Conservation (phyloP, 2,888 invertebrate species). For the Busseola fusca region DNA sequence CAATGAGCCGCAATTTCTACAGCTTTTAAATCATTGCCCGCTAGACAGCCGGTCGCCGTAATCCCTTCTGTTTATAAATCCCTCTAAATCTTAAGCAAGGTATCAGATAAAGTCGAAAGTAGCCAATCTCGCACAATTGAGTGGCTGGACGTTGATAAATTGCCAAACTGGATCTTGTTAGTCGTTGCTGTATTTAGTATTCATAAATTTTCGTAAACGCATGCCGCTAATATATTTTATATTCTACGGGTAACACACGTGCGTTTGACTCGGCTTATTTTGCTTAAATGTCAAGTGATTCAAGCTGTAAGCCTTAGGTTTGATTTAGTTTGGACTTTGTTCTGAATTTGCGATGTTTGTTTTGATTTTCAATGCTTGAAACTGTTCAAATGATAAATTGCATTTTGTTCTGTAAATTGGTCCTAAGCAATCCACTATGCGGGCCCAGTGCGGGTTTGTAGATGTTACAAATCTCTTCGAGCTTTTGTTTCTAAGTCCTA, state of each 20-base stretch:
- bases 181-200: slow-evolving; percentile 62
- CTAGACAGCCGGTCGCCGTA: slow-evolving; percentile 63
- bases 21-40: slow-evolving; percentile 60
- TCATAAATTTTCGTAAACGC: slow-evolving; percentile 66
- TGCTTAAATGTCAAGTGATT: slow-evolving; percentile 54
- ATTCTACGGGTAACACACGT: slow-evolving; percentile 52
- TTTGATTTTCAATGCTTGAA: slow-evolving; percentile 29
- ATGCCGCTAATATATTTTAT: slow-evolving; percentile 60
- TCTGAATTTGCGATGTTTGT: slow-evolving; percentile 19
- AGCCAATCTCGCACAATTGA: slow-evolving; percentile 63
- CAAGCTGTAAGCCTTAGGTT: slow-evolving; percentile 37
- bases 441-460: not conserved
- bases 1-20: slow-evolving; percentile 54
- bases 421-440: not conserved
- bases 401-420: not conserved
- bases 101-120: slow-evolving; percentile 67
- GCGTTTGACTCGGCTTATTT: slow-evolving; percentile 53
- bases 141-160: slow-evolving; percentile 67
- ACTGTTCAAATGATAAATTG: not conserved
- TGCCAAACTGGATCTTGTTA: slow-evolving; percentile 63
- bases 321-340: slow-evolving; percentile 45
- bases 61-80: slow-evolving; percentile 64
- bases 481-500: not conserved
- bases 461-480: not conserved
- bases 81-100: slow-evolving; percentile 61